Percentiles rank a stretch among this genome's conserved stretches.
phyloP scores from a whole-genome alignment of 2,113 vertebrate species.

The Protobothrops flavoviridis region DNA sequence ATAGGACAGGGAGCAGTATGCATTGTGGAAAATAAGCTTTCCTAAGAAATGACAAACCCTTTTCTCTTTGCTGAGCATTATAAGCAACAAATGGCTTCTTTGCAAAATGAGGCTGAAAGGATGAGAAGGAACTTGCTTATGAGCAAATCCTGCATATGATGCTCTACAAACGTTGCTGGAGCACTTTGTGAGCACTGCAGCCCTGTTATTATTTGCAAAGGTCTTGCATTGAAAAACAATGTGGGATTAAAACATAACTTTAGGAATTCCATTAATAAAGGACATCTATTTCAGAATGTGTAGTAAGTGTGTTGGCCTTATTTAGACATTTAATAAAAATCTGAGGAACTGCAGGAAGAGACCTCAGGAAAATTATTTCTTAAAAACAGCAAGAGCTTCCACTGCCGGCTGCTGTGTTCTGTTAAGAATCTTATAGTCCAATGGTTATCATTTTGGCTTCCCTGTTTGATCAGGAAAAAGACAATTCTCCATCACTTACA shows the following conservation, averaged over 20 bases:
- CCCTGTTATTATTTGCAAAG: conserved; percentile 88
- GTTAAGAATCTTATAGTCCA: conserved; percentile 49
- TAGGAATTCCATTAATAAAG: conserved; percentile 73
- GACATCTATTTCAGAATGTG: conserved; percentile 68
- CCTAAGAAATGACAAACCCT: conserved; percentile 46
- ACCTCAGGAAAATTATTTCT: not conserved
- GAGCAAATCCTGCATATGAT: conserved; percentile 70
- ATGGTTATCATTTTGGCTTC: conserved; percentile 48
- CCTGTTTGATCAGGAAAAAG: conserved; percentile 23
- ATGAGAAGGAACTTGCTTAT: conserved; percentile 59
- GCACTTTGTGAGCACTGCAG: conserved; percentile 96
- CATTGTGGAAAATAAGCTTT: conserved; percentile 7
- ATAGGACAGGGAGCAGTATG: too few species aligned
- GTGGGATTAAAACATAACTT: conserved; percentile 78
- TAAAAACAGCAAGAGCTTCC: conserved; percentile 62
- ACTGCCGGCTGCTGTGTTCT: conserved; percentile 57
- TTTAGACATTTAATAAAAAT: conserved; percentile 44
- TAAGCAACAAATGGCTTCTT: conserved; percentile 51
- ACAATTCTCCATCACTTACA: conserved; percentile 22
- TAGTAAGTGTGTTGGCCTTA: conserved; percentile 29
- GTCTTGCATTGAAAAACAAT: conserved; percentile 85
- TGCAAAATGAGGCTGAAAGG: conserved; percentile 33
- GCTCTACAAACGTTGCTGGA: conserved; percentile 76
- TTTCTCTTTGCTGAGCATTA: conserved; percentile 47
- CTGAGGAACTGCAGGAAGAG: not conserved